Evolutionary conservation across 1,140 invertebrate species (phyloP).

Genomic region (Meloidogyne chitwoodi): DNA sequence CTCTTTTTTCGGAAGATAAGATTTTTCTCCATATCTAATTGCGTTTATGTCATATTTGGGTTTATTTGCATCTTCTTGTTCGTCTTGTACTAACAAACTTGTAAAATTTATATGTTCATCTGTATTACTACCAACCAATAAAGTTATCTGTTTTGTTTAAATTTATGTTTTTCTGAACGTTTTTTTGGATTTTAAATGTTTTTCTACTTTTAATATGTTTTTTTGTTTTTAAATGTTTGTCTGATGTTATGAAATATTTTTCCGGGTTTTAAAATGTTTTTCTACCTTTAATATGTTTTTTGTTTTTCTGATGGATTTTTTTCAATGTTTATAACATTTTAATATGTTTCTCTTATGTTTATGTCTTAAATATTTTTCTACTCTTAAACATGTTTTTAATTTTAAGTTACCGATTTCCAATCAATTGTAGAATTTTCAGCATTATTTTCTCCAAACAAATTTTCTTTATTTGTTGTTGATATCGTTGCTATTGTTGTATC

Average conservation of each 20-base stretch:
- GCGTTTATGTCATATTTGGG: conserved; percentile 44
- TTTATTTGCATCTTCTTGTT: conserved; percentile 31
- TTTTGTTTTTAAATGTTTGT: background rate
- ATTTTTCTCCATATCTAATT: conserved; percentile 39
- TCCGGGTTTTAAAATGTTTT: too few relatives aligned
- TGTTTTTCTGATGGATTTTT: too few relatives aligned
- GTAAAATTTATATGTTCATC: conserved; percentile 19
- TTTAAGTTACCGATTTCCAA: conserved; percentile 30
- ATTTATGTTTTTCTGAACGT: background rate
- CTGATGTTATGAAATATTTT: background rate
- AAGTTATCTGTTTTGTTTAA: conserved; percentile 2
- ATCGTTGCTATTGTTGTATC: conserved; percentile 37
- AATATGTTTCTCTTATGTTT: too few relatives aligned
- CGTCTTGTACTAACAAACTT: background rate
- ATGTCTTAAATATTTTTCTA: background rate
- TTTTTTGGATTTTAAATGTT: background rate
- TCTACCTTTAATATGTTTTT: too few relatives aligned
- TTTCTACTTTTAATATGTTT: background rate
- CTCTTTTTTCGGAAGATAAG: conserved; percentile 22
- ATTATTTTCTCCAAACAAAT: background rate
- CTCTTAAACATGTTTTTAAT: background rate
- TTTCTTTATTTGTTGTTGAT: conserved; percentile 8
- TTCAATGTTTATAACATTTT: too few relatives aligned
- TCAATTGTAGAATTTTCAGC: conserved; percentile 44
- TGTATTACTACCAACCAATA: conserved; percentile 13